Evolutionary conservation across 2,797 vertebrate genomes (phyloP).

Genomic region (Smutsia temminckii): DNA sequence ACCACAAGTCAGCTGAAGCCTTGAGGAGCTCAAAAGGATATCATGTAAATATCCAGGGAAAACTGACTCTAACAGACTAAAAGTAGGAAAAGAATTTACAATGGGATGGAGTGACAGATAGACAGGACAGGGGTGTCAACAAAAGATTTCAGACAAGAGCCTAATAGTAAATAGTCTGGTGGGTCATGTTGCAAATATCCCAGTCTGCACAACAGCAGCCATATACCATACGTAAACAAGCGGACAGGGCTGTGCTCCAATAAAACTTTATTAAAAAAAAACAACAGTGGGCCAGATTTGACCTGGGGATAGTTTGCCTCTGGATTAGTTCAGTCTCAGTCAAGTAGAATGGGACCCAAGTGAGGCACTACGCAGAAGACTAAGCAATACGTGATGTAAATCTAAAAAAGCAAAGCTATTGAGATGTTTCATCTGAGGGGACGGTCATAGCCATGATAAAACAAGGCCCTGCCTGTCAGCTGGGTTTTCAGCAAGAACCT

Average conservation of each 20-base stretch:
- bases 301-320: neutral
- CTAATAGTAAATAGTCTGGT: neutral
- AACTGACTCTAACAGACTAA: neutral
- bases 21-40: neutral
- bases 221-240: neutral
- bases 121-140: neutral
- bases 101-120: neutral
- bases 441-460: neutral
- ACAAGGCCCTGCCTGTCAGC: neutral
- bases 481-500: neutral
- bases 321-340: neutral
- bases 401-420: neutral
- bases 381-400: neutral
- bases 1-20: neutral
- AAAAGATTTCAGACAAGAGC: neutral
- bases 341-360: neutral
- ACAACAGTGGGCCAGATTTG: neutral
- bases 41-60: neutral
- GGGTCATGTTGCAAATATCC: neutral
- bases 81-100: neutral
- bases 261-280: neutral
- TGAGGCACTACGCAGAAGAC: neutral
- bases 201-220: neutral
- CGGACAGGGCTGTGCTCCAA: neutral
- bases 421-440: neutral